Base-by-base conservation (phyloP, 1,140 invertebrate genomes). In the Cydia splendana region DNA sequence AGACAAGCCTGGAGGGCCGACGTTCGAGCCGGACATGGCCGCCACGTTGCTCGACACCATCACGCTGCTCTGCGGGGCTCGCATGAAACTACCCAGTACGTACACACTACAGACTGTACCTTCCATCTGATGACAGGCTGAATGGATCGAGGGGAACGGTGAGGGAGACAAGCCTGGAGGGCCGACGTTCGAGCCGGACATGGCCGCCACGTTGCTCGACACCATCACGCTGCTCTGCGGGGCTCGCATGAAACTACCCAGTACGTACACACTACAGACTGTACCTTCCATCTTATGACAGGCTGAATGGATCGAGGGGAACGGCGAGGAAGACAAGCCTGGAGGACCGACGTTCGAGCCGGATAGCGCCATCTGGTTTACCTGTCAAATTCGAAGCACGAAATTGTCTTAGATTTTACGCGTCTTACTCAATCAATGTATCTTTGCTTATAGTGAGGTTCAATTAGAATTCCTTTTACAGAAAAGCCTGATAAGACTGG, bases 1-100 rank as follows among this genome's bases (percentile, higher is more conserved):
- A n/a, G 77, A 88, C 65, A 82, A 87, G 6, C 42, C 76, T 7
- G 76, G 65, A 1, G 84, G 83, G 28, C 78, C 88, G 65, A 82
- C 88, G 9, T 38, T 77, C 9, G 45, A 76, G 0, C 77, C 87
- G 13, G 75, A 57, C 53, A 57, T 57, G 53, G 53, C 79, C 76
- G 86, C 84, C 7, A 88, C 88, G 0, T 73, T 88, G 42, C 76
- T 90, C 4, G 90, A 91, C 76, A 81, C 88, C 45, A 89, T 89
- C 80, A 85, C 88, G 20, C 77, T 90, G 77, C 85, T 91, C 0
- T 86, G 84, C 79, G 90, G 90, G 1, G 86, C 87, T 0, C 74
- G 90, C 30, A 90, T 91, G 88, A 87, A 82, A 67, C 78, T 89
- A 45, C 88, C 90, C 15, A 87, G 87, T 89, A 4, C 81, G 82